Evolutionary conservation across 2,888 invertebrate genomes (phyloP).

Genomic region (Cheiracanthium punctorium): DNA sequence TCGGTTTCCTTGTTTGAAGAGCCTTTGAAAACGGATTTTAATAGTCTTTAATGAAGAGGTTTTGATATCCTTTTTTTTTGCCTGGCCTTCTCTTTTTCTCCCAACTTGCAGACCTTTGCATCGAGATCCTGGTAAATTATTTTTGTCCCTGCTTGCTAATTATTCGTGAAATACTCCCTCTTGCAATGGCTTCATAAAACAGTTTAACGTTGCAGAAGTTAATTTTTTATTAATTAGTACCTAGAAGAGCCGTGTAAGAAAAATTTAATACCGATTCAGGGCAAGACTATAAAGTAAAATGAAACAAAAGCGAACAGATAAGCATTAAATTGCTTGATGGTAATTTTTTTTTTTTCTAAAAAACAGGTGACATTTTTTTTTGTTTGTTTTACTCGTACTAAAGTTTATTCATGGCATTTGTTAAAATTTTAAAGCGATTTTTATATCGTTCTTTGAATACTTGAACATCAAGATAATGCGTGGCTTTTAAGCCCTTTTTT

Average conservation of each 20-base stretch:
- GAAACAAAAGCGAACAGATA: background rate
- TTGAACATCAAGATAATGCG: background rate
- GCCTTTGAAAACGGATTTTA: conserved; percentile 60
- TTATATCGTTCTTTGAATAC: background rate
- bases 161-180: background rate
- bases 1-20: conserved; percentile 60
- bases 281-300: background rate
- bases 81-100: conserved; percentile 27
- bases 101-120: background rate
- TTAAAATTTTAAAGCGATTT: background rate
- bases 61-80: conserved; percentile 44
- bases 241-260: background rate
- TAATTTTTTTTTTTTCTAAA: no score
- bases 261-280: conserved; percentile 13
- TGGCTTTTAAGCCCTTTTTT: background rate
- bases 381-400: background rate
- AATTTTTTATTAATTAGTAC: conserved; percentile 4
- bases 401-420: background rate
- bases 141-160: conserved; percentile 15
- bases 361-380: background rate
- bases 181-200: background rate
- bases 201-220: background rate
- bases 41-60: conserved; percentile 62
- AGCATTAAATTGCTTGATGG: background rate
- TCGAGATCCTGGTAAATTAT: background rate